A percentile compares a stretch with the other conserved stretches of the same genome.
These are phyloP conservation scores for Penaeus indicus DNA, from an alignment of 1,140 invertebrate species.

Conservation along the genomic window DNA sequence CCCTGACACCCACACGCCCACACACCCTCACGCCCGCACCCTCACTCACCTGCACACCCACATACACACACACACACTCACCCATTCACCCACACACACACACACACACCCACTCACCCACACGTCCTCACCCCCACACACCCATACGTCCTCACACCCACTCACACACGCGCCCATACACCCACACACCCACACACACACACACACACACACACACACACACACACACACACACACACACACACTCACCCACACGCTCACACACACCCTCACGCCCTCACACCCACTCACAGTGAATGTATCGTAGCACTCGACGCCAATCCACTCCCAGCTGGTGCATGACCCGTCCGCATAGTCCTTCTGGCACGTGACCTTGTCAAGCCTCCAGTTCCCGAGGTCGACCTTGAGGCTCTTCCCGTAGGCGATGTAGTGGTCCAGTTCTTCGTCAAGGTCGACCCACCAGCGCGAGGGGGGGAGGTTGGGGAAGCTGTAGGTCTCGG, in stretches of 20 bases:
- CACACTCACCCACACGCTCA: neutral
- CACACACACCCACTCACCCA: too few relatives aligned
- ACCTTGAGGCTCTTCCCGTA: constrained; percentile 23
- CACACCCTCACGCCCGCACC: too few relatives aligned
- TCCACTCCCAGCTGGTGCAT: neutral
- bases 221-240: too few relatives aligned
- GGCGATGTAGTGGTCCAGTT: constrained; percentile 61
- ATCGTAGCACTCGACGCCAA: constrained; percentile 5
- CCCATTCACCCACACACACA: too few relatives aligned
- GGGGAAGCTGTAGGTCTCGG: constrained; percentile 55
- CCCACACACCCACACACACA: too few relatives aligned
- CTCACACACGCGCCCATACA: too few relatives aligned
- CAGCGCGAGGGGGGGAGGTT: constrained; percentile 48
- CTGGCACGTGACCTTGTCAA: constrained; percentile 24
- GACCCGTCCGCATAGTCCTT: neutral
- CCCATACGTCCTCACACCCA: too few relatives aligned
- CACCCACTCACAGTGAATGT: constrained; percentile 18
- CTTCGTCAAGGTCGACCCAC: constrained; percentile 63
- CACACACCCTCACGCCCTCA: neutral
- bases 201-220: neutral
- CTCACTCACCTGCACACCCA: too few relatives aligned
- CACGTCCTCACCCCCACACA: too few relatives aligned
- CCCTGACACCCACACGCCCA: too few relatives aligned
- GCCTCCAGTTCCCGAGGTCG: neutral
- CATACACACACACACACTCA: too few relatives aligned